Percentiles rank a stretch among this genome's conserved stretches.
These are phyloP conservation scores for Poeciliopsis gracilis DNA, from an alignment of 2,797 vertebrate genomes.

Conservation along the genomic window DNA sequence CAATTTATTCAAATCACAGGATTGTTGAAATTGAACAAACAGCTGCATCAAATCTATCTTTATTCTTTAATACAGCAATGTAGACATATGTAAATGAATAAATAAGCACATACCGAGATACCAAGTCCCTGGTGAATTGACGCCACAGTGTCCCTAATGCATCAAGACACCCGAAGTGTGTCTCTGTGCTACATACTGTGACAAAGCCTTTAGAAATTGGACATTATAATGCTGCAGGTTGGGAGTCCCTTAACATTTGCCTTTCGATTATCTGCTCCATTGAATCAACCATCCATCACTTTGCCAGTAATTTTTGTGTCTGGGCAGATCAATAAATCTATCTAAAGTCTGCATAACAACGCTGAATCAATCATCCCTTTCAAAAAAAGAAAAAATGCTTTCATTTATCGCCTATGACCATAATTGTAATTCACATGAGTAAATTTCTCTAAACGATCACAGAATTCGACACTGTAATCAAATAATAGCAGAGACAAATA, in stretches of 20 bases:
- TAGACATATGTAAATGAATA: background rate
- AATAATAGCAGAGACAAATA: background rate
- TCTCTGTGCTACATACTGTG: constrained; percentile 28
- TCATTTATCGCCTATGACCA: background rate
- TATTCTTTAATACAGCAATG: background rate
- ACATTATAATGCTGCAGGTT: constrained; percentile 27
- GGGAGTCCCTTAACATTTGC: constrained; percentile 44
- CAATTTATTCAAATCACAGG: background rate
- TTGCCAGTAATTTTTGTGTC: constrained; percentile 29
- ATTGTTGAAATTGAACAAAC: background rate
- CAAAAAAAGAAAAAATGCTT: constrained; percentile 1
- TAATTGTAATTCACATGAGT: background rate
- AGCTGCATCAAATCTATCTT: background rate
- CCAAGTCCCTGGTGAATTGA: constrained; percentile 19
- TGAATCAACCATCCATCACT: constrained; percentile 35
- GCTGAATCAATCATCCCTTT: background rate
- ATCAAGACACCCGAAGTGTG: constrained; percentile 41
- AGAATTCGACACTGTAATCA: background rate
- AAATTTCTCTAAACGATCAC: background rate
- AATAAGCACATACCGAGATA: constrained; percentile 11
- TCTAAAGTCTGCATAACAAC: constrained; percentile 7
- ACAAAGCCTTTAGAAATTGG: constrained; percentile 41
- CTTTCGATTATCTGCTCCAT: background rate
- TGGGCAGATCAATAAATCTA: constrained; percentile 39
- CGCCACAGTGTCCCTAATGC: constrained; percentile 46